Base-by-base conservation (phyloP, 2,797 vertebrate species). In the Jordanella pulchra region DNA sequence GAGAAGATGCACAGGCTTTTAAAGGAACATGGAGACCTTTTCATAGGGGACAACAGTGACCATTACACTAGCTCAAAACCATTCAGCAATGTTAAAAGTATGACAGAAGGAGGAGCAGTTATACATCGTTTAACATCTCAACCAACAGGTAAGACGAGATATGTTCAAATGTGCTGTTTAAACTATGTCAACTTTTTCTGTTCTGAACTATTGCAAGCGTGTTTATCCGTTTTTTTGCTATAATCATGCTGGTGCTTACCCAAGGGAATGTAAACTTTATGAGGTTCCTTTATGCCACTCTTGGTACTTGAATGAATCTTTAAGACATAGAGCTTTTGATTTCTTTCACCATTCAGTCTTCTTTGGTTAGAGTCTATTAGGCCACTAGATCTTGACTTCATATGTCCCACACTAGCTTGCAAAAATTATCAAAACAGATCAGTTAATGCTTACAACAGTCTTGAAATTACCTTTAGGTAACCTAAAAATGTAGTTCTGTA, bases 1-100 rank as follows among this genome's bases (percentile, higher is more conserved):
- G 96, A 97, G 74, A 95, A 88, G 0, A 96, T 98, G 84, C 97
- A 97, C 72, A 95, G 89, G 77, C 93, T 99, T 72, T 91, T 98
- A 51, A 92, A 94, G 65, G 97, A 97, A 32, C 95, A 99, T 71
- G 96, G 97, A 76, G 95, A 91, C 44, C 89, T 97, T 73, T 93
- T 97, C 71, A 94, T 95, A 7, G 96, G 96, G 81, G 96, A 95
- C 80, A 92, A 93, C 51, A 91, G 89, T 56, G 95, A 95, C 32
- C 95, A 93, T 1, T 88, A 92, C 54, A 89, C 91, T 7, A 92
- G 90, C 87, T 94, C 93, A 0, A 93, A 95, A 65, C 91, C 94
- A 13, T 84, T 93, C 0, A 94, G 92, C 27, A 93, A 93, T 81
- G 94, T 90, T 71, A 95, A 93, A 0, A 93, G 92, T 73, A 93